A percentile compares a stretch with the other conserved stretches of the same genome.
These are phyloP conservation scores for Microctonus hyperodae DNA, from an alignment of 2,888 invertebrate species.

Conservation along the genomic window DNA sequence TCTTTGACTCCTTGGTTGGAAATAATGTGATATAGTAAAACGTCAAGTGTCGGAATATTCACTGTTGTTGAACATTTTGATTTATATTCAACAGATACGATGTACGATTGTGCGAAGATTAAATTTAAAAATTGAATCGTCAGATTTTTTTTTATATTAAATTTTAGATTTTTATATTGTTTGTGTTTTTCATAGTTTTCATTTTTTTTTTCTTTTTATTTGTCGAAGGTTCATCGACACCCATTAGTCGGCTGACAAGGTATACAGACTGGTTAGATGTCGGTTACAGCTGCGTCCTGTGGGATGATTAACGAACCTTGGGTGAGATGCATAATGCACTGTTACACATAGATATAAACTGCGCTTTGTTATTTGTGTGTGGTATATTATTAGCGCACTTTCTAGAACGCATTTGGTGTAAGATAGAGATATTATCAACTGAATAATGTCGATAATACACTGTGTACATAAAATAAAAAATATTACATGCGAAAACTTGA, in stretches of 20 bases:
- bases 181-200: neutral
- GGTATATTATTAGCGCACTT: slow-evolving; percentile 20
- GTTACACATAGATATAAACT: neutral
- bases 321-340: slow-evolving; percentile 29
- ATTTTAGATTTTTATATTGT: neutral
- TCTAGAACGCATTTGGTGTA: slow-evolving; percentile 10
- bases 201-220: neutral
- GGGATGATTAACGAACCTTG: slow-evolving; percentile 30
- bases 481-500: too few species aligned
- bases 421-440: neutral
- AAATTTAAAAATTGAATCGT: too few species aligned
- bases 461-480: too few species aligned
- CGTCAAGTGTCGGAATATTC: slow-evolving; percentile 5
- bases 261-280: slow-evolving; percentile 23
- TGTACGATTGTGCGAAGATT: too few species aligned
- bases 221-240: slow-evolving; percentile 21
- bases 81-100: neutral
- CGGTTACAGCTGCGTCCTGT: slow-evolving; percentile 24
- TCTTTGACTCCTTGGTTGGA: slow-evolving; percentile 35
- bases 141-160: too few species aligned
- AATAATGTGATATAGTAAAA: slow-evolving; percentile 45
- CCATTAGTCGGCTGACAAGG: slow-evolving; percentile 35
- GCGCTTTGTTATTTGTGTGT: neutral
- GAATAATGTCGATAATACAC: neutral
- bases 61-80: neutral